Base-by-base conservation (phyloP, 2,888 invertebrate genomes). In the Heliothis peltigera region DNA sequence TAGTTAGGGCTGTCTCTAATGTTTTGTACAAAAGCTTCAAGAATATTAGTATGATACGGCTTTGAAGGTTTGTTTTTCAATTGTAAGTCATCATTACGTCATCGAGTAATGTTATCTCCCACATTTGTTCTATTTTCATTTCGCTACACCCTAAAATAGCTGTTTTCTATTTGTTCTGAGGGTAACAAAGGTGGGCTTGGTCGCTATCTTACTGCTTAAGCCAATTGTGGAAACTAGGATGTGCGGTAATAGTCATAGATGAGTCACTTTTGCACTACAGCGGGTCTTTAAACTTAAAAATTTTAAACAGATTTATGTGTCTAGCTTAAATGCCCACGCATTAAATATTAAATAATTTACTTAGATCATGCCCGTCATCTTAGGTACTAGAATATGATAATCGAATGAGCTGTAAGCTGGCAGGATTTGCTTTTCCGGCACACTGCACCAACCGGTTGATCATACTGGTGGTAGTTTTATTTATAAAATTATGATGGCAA, bases 251-350 rank as follows among this genome's bases (percentile, higher is more conserved):
- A 62, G 64, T 64, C 65, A 65, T 57, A 51, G 61, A 56, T 74
- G 74, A 74, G 35, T 74, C 74, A 74, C 39, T 53, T 49, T 10
- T 77, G 73, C 77, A 77, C 28, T 62, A 21, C 55, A 66, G 77
- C 73, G 74, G 25, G 77, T 74, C 74, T 66, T 74, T 77, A 74
- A 76, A 73, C 73, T 70, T 60, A 44, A 62, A 56, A 74, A n/a
- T n/a, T 74, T 74, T 62, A 59, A 66, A 62, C 66, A 77, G 67
- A 71, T 74, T 77, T 77, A 74, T 74, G 72, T 49, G 74, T 72
- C 74, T 74, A 66, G 72, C 58, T 62, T 61, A 58, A 76, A 73
- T 66, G 28, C 73, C 73, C 73, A 73, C 73, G 73, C 74, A 71
- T 52, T 35, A 58, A 73, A 19, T 58, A 63, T 69, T 70, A 43